Conservation (phyloP, 2,888 invertebrate genomes). For the Ferrisia virgata region DNA sequence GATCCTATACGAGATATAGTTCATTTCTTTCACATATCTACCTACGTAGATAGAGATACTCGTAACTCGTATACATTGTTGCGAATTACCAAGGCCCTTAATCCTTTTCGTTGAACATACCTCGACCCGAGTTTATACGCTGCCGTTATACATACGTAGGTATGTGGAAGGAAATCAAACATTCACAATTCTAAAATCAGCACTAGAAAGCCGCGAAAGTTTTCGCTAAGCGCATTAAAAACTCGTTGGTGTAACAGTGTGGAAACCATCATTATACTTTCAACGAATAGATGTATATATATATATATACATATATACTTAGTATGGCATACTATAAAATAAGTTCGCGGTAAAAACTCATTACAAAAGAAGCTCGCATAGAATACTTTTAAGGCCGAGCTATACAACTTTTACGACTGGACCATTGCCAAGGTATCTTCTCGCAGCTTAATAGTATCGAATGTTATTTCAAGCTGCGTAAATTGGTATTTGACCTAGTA, state of each 20-base stretch:
- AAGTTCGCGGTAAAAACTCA: conserved; percentile 10
- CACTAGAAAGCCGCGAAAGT: not conserved
- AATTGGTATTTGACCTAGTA: conserved; percentile 1
- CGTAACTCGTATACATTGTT: not conserved
- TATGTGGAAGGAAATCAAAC: not conserved
- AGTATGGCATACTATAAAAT: not conserved
- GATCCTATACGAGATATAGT: too few relatives aligned
- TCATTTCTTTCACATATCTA: too few relatives aligned
- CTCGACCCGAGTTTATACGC: not conserved
- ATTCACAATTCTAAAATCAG: conserved; percentile 9
- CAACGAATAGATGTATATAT: not conserved
- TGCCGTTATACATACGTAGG: too few relatives aligned
- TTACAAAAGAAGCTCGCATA: conserved; percentile 4
- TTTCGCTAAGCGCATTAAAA: not conserved
- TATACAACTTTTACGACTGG: not conserved
- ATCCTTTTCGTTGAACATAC: not conserved
- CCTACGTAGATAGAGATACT: too few relatives aligned
- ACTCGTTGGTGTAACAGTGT: conserved; percentile 9
- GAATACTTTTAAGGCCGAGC: not conserved
- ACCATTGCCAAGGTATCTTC: conserved; percentile 10
- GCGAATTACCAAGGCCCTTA: not conserved
- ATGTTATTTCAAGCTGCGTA: conserved; percentile 14
- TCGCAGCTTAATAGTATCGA: not conserved
- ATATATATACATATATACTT: too few relatives aligned
- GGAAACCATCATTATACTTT: not conserved